Base-by-base conservation (phyloP, 2,113 vertebrate species). In the Lepus timidus region DNA sequence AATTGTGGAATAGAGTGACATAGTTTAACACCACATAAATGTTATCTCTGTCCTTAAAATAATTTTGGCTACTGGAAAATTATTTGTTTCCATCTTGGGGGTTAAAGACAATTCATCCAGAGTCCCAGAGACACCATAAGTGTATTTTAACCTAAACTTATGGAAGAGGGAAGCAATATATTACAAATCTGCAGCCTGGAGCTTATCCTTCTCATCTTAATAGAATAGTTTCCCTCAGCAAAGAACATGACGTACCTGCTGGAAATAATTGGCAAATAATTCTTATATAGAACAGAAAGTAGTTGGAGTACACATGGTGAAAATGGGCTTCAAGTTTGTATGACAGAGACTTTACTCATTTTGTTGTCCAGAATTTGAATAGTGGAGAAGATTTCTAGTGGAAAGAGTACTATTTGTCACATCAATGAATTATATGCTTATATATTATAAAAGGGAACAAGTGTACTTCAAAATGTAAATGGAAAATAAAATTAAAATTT, bases 11-110 rank as follows among this genome's bases (percentile, higher is more conserved):
- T 62, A 85, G 52, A 78, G 11, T 74, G 81, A 85, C 52, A 71
- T 20, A 89, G 73, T 90, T 96, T 87, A 88, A 90, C 29, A 86
- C 44, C 29, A 55, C n/a, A 79, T 23, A 74, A 78, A 84, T 85
- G 13, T 55, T 85, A 75, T 6, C 13, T 80, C 49, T 94, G 36
- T 68, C 4, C 9, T 91, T 87, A 87, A 73, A 68, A 84, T 62
- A 88, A n/a, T 55, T 61, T 73, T 55, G 7, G 10, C 36, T 94
- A 76, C 33, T 33, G 11, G 25, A 55, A 65, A 81, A 13, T 9
- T 33, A 64, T 75, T 16, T 23, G 29, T 12, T 52, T 10, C 31
- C 16, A 61, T 75, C 20, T 95, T 23, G 73, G 68, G 23, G 7
- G 11, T 44, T 90, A 82, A 90, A 91, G 55, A 90, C 36, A 92